These are phyloP conservation scores for Hydrolagus colliei DNA, from an alignment of 2,797 vertebrate species.

Conservation along the genomic window DNA sequence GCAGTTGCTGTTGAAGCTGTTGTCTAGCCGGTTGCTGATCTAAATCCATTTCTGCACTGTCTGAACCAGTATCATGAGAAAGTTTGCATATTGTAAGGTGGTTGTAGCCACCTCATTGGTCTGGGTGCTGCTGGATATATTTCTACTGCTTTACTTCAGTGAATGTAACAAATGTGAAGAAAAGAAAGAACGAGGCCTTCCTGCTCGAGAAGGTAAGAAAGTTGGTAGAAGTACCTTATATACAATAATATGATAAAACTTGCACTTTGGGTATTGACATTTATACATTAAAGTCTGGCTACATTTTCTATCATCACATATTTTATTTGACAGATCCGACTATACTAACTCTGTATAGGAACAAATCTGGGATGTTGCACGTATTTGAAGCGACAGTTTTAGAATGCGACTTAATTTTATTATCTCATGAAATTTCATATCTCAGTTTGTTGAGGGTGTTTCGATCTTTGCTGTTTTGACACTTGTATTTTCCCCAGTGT, in stretches of 20 bases:
- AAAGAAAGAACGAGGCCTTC: constrained; percentile 82
- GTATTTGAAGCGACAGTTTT: not conserved
- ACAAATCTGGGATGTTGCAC: not conserved
- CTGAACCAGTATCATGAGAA: constrained; percentile 64
- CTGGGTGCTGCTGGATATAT: constrained; percentile 99
- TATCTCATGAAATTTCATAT: not conserved
- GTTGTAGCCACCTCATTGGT: constrained; percentile 95
- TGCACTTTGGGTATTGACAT: not conserved
- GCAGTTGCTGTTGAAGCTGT: not conserved
- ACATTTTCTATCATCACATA: no score
- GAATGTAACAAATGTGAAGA: constrained; percentile 95
- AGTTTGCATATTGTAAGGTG: constrained; percentile 92
- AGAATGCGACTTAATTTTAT: constrained; percentile 1
- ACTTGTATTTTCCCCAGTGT: not conserved
- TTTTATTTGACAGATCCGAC: not conserved
- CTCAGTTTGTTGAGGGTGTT: not conserved
- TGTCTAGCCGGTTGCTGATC: not conserved
- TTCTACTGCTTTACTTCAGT: constrained; percentile 81
- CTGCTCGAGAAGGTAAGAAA: constrained; percentile 77
- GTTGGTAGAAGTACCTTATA: not conserved
- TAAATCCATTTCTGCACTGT: constrained; percentile 18
- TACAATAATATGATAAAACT: no score
- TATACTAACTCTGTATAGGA: not conserved
- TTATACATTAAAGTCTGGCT: no score
- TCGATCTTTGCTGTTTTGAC: not conserved